These are phyloP conservation scores for Nematostella vectensis DNA, from an alignment of 92 coral and sea anemone genomes.

Conservation along the genomic window DNA sequence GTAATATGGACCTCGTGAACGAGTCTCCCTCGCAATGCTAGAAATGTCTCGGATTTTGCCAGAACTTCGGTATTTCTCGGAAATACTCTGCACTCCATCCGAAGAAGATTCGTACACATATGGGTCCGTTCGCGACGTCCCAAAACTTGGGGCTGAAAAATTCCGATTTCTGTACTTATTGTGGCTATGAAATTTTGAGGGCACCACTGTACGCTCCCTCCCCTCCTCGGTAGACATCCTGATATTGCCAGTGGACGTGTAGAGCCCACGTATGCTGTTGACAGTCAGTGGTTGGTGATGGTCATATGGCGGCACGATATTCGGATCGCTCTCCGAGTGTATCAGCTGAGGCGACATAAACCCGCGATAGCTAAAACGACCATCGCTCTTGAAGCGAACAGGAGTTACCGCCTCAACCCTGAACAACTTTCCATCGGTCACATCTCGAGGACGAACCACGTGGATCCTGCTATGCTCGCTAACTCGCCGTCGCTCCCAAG, in stretches of 20 bases:
- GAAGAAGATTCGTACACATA: conserved; percentile 2
- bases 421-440: conserved; percentile 41
- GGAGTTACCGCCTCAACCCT: conserved; percentile 40
- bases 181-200: not conserved
- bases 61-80: conserved; percentile 11
- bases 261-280: conserved; percentile 65
- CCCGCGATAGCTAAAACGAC: conserved; percentile 1
- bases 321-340: conserved; percentile 26
- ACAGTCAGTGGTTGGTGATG: conserved; percentile 66
- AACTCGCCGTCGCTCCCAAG: conserved; percentile 12
- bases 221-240: conserved; percentile 2
- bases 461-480: conserved; percentile 14
- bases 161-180: not conserved
- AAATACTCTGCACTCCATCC: not conserved
- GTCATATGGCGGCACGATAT: conserved; percentile 22
- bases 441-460: conserved; percentile 33
- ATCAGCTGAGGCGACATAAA: conserved; percentile 13
- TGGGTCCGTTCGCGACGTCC: not conserved
- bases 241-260: conserved; percentile 26
- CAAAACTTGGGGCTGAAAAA: not conserved
- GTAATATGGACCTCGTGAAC: conserved; percentile 42
- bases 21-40: conserved; percentile 6
- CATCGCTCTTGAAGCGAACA: conserved; percentile 35
- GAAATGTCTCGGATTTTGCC: conserved; percentile 39
- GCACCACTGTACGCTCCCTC: not conserved